Percentiles rank a stretch among this genome's conserved stretches.
Conservation (phyloP, 2,113 vertebrate genomes). For the Laticauda laticaudata region DNA sequence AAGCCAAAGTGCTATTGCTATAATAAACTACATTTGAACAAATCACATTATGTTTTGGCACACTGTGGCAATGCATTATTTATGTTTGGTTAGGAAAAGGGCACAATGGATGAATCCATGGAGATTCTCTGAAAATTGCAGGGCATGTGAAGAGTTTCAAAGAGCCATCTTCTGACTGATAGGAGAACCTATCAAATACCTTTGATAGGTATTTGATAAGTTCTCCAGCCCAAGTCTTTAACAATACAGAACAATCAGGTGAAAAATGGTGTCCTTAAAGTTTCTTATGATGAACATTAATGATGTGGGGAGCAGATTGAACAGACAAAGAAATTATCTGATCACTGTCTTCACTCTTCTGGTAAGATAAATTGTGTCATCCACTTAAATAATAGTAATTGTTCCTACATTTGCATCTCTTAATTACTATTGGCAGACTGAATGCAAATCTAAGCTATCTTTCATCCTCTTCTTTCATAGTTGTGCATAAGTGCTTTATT, state of each 20-base stretch:
- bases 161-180: neutral
- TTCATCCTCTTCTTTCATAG: neutral
- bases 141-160: neutral
- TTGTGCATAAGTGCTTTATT: neutral
- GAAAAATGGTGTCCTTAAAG: neutral
- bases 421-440: neutral
- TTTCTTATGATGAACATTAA: neutral
- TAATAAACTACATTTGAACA: neutral
- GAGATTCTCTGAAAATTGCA: neutral
- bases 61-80: neutral
- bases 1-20: too few relatives aligned
- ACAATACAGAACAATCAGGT: neutral
- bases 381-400: neutral
- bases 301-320: neutral
- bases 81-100: neutral
- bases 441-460: neutral
- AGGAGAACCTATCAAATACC: too few relatives aligned
- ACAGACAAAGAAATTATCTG: neutral
- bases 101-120: neutral
- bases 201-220: neutral
- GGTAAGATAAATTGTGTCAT: neutral
- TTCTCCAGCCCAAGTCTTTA: neutral
- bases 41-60: neutral
- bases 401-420: neutral
- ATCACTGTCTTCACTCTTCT: neutral